phyloP scores from a whole-genome alignment of 2,888 invertebrate species.

The Noctua janthina region DNA sequence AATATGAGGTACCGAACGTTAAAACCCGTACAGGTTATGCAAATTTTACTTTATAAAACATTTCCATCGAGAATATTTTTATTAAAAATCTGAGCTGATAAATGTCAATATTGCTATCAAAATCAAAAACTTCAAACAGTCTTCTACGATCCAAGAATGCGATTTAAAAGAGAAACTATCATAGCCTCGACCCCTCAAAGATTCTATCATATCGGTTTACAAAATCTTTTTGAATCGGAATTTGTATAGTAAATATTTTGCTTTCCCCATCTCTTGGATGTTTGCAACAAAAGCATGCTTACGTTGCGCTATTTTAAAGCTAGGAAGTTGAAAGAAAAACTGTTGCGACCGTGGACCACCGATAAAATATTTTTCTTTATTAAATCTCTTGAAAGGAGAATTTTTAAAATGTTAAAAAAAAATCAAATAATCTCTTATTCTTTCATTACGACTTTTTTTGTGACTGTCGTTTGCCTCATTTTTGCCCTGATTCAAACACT shows the following conservation, averaged over 20 bases:
- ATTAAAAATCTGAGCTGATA: not conserved
- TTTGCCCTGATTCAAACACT: not conserved
- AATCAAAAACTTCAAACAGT: conserved; percentile 21
- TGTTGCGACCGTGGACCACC: conserved; percentile 59
- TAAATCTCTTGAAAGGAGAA: not conserved
- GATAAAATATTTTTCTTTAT: not conserved
- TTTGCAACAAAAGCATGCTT: conserved; percentile 62
- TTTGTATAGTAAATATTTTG: conserved; percentile 71
- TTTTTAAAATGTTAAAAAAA: not conserved
- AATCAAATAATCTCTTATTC: not conserved
- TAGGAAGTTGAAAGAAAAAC: conserved; percentile 68
- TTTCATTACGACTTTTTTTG: not conserved
- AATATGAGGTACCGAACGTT: not conserved
- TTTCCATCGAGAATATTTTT: not conserved
- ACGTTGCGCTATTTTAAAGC: conserved; percentile 66
- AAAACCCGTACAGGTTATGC: not conserved
- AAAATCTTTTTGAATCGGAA: conserved; percentile 60
- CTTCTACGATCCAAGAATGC: conserved; percentile 27
- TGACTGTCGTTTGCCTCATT: not conserved
- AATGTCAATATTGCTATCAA: not conserved
- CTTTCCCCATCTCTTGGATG: conserved; percentile 69
- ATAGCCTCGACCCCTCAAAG: conserved; percentile 31
- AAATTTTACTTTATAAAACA: conserved; percentile 10
- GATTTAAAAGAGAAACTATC: conserved; percentile 38
- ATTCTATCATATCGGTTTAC: conserved; percentile 26